Evolutionary conservation across 2,113 vertebrate genomes (phyloP), one percentile per base, ranked within the genome.

Genomic region (Grammomys surdaster): DNA sequence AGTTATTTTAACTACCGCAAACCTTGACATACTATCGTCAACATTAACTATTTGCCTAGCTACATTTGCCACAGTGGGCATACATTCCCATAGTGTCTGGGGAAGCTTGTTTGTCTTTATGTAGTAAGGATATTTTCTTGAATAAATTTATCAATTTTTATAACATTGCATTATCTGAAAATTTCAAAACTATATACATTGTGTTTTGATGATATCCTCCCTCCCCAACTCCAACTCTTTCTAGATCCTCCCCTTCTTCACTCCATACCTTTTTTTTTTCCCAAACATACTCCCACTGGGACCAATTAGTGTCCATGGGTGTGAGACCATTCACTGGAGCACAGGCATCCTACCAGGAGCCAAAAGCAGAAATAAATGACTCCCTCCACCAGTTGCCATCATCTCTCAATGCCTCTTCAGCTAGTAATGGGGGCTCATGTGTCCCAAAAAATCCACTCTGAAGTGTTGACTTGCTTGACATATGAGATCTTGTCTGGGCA

Each of bases 21-120:
- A 2, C 2, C 28, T 95, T 84, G 82, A 63, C 93, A 58, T 89
- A 48, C 63, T 75, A 20, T 65, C 77, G 90, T 95, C 10, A 91
- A 81, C 85, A 75, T 94, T 91, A 89, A 81, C 7, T 77, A 14
- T 17, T 69, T 95, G 22, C n/a, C 43, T 24, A 86, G 40, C 36
- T 22, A 65, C 97, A 97, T 98, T 95, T 97, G 93, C 93, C 92
- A 2, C 88, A 94, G 60, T 96, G 60, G 89, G 97, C 78, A 96
- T 94, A 96, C 85, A 97, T 98, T 97, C 72, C 91, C 78, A 90
- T 95, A 58, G 86, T 95, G 67, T 96, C 85, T 95, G 94, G 67
- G 89, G 96, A 89, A 6, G 95, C 77, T 96, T 43, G 82, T 90
- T n/a, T 95, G 82, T 87, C 89, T 65, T 77, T 46, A 73, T 58